These are phyloP conservation scores for Gymnodraco acuticeps DNA, from an alignment of 2,797 vertebrate genomes.

Conservation along the genomic window DNA sequence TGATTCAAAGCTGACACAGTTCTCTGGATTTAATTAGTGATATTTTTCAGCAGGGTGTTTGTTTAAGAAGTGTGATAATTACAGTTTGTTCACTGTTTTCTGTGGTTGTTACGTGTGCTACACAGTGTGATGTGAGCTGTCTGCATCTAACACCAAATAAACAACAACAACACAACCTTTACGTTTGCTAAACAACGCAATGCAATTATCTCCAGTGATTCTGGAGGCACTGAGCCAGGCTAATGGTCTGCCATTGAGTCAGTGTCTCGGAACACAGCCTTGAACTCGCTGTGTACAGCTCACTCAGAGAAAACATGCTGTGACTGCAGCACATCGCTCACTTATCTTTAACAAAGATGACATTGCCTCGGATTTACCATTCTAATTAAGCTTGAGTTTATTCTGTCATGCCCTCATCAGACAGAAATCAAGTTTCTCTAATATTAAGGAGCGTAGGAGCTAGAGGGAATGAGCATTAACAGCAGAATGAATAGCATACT, in stretches of 20 bases:
- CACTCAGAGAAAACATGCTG: not conserved
- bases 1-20: not conserved
- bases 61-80: not conserved
- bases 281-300: not conserved
- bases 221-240: slow-evolving; percentile 4
- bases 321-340: not conserved
- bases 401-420: not conserved
- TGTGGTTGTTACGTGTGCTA: not conserved
- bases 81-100: not conserved
- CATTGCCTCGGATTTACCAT: not conserved
- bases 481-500: not conserved
- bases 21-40: not conserved
- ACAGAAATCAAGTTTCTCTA: slow-evolving; percentile 1
- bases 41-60: not conserved
- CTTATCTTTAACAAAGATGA: not conserved
- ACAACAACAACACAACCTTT: not conserved
- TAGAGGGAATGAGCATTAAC: not conserved
- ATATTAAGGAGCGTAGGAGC: not conserved
- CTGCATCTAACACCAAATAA: not conserved
- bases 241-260: slow-evolving; percentile 3
- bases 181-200: slow-evolving; percentile 5
- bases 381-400: slow-evolving; percentile 5
- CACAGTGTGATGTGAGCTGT: not conserved
- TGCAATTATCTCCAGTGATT: slow-evolving; percentile 14
- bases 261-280: not conserved